Conservation (phyloP, 2,888 invertebrate species). For the Himalopsyche anomala region DNA sequence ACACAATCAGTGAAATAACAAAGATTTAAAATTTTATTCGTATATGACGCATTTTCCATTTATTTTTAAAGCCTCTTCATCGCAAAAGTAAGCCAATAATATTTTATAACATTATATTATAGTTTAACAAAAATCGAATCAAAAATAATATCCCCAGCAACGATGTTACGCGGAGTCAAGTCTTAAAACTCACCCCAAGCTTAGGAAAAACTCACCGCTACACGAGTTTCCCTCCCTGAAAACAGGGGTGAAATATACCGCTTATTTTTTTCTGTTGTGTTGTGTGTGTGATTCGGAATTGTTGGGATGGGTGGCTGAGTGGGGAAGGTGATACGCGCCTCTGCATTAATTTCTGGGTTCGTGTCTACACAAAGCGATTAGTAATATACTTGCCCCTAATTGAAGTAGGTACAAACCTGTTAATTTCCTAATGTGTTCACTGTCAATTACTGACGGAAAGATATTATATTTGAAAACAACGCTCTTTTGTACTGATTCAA, state of each 20-base stretch:
- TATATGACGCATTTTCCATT: too few relatives aligned
- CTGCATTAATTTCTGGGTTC: conserved; percentile 25
- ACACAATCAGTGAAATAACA: too few relatives aligned
- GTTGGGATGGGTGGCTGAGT: not conserved
- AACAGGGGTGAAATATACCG: not conserved
- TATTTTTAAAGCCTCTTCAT: too few relatives aligned
- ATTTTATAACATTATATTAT: too few relatives aligned
- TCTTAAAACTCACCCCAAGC: not conserved
- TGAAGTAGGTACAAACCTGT: not conserved
- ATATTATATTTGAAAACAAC: too few relatives aligned
- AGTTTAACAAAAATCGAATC: too few relatives aligned
- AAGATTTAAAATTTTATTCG: too few relatives aligned
- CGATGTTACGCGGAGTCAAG: too few relatives aligned
- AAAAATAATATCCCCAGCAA: too few relatives aligned
- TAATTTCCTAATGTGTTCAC: not conserved
- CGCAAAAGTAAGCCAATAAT: too few relatives aligned
- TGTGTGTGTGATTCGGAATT: conserved; percentile 24
- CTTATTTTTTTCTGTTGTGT: conserved; percentile 10
- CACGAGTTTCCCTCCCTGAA: not conserved
- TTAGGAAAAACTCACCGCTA: conserved; percentile 11
- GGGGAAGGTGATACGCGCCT: conserved; percentile 3
- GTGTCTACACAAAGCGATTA: conserved; percentile 9
- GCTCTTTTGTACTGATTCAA: too few relatives aligned
- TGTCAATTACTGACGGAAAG: too few relatives aligned
- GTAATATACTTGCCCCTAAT: not conserved